phyloP scores from a whole-genome alignment of 1,140 invertebrate genomes.

The Leptinotarsa lineolata region DNA sequence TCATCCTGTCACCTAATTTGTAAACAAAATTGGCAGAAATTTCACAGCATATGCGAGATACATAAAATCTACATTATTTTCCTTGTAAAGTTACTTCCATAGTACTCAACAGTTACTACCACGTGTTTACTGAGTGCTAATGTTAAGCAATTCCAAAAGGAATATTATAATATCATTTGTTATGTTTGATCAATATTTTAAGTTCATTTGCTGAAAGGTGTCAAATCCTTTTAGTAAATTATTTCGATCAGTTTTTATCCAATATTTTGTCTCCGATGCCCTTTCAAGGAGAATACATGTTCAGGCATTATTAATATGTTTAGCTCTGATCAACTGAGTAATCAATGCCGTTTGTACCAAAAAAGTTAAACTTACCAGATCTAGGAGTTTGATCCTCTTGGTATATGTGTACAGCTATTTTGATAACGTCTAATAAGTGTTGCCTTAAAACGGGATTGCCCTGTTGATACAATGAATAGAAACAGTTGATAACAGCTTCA shows the following conservation, averaged over 20 bases:
- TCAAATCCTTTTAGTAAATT: constrained; percentile 1
- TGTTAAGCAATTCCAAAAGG: too few relatives aligned
- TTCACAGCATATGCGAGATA: too few relatives aligned
- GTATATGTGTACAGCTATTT: constrained; percentile 60
- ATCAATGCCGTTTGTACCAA: background rate
- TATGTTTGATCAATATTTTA: too few relatives aligned
- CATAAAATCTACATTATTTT: too few relatives aligned
- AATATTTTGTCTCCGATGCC: background rate
- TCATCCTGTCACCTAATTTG: too few relatives aligned
- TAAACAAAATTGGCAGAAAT: too few relatives aligned
- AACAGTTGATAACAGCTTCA: constrained; percentile 69
- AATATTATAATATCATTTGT: too few relatives aligned
- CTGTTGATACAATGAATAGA: constrained; percentile 66
- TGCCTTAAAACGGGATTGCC: constrained; percentile 61
- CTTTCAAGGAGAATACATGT: too few relatives aligned
- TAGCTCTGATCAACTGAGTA: constrained; percentile 25
- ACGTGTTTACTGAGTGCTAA: too few relatives aligned
- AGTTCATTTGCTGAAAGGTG: constrained; percentile 37
- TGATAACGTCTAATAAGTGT: constrained; percentile 61
- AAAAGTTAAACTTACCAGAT: constrained; percentile 52
- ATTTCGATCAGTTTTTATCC: background rate
- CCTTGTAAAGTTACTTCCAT: too few relatives aligned
- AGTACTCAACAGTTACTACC: too few relatives aligned
- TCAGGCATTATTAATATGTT: background rate
- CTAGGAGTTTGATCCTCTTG: constrained; percentile 59